Percentiles rank a stretch among this genome's conserved stretches.
Evolutionary conservation across 2,888 invertebrate genomes (phyloP).

Genomic region (Andrena flavipes): DNA sequence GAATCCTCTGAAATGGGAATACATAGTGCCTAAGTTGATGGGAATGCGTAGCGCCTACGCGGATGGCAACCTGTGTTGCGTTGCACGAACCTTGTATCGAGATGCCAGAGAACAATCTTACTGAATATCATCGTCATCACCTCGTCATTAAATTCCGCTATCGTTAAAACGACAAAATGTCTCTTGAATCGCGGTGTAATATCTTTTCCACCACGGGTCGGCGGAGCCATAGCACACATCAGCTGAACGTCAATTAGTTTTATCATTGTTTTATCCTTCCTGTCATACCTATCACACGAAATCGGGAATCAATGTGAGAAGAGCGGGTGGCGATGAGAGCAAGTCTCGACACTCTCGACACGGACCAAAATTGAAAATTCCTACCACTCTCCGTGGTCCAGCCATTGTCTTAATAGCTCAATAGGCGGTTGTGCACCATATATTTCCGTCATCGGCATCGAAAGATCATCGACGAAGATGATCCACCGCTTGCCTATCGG

Average conservation of each 20-base stretch:
- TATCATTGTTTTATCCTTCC: constrained; percentile 91
- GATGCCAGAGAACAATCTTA: constrained; percentile 97
- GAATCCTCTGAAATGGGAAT: constrained; percentile 88
- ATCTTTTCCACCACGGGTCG: constrained; percentile 92
- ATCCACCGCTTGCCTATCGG: constrained; percentile 95
- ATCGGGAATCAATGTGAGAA: no score
- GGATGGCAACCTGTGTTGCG: not conserved
- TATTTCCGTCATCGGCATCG: constrained; percentile 95
- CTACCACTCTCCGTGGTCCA: constrained; percentile 95
- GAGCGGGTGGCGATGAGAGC: no score
- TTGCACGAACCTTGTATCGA: constrained; percentile 91
- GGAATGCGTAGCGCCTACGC: no score
- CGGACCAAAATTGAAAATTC: not conserved
- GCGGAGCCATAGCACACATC: constrained; percentile 94
- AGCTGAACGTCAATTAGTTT: constrained; percentile 91
- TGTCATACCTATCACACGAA: constrained; percentile 87
- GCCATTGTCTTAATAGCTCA: constrained; percentile 94
- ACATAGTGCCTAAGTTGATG: no score
- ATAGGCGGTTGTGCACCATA: constrained; percentile 98
- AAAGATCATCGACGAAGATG: constrained; percentile 98
- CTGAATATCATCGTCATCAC: constrained; percentile 94
- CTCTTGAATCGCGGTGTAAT: constrained; percentile 94
- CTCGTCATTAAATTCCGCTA: constrained; percentile 95
- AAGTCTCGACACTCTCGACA: no score
- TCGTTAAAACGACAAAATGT: constrained; percentile 93